Base-by-base conservation (phyloP, 1,140 invertebrate genomes). In the Harlomillsia oculata region DNA sequence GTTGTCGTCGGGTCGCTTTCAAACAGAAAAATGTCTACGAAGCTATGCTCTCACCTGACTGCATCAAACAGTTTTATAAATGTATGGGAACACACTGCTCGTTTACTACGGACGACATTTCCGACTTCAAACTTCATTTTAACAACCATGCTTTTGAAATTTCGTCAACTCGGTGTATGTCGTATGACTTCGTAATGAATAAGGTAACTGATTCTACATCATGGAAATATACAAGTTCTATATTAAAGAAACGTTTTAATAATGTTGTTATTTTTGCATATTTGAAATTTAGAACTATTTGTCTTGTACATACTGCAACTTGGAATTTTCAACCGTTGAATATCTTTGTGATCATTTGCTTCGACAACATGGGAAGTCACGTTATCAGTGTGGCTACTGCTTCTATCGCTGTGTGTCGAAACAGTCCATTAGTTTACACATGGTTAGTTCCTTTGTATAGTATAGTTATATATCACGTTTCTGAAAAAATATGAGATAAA, bases 351-450 rank as follows among this genome's bases (percentile, higher is more conserved):
- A 57, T 5, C 76, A 79, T 58, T 53, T 76, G 3, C 61, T 70
- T 13, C 67, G 69, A 5, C 72, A 74, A 43, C 79, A 81, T 62
- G 69, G 69, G 0, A 71, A 72, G 32, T 76, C 77, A 59, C 67
- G 71, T 23, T 80, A 69, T 59, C 74, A 78, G 34, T 82, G 80
- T 53, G 69, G 66, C 25, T 76, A 78, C 44, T 82, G 80, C 55
- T 76, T 81, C 36, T 81, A 80, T 63, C 66, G 80, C 48, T 74
- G 75, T 11, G 61, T 70, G 25, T 66, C 69, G 3, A 66, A 70
- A n/a, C 71, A 72, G 5, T 79, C 79, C 59, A 73, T 80, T 1
- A 70, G 72, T 34, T 66, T 76, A 11, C 78, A 80, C 71, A 72
- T 77, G 65, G 72, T 76, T 66, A 57, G 66, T n/a, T n/a, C n/a